Percentiles rank a stretch among this genome's conserved stretches.
Conservation (phyloP, 2,888 invertebrate species). For the Parascotia fuliginaria region DNA sequence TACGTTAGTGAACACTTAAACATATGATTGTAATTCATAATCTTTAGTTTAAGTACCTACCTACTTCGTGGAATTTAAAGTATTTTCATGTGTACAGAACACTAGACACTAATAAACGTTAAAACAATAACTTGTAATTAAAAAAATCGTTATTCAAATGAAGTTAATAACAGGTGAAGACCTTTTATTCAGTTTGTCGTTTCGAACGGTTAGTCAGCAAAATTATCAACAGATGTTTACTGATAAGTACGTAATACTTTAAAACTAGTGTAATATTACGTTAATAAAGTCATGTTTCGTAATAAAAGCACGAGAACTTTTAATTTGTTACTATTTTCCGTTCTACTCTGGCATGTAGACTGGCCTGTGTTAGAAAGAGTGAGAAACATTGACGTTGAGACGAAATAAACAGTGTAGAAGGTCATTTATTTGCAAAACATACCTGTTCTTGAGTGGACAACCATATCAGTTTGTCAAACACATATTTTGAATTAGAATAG, state of each 20-base stretch:
- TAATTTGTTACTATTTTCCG: conserved; percentile 7
- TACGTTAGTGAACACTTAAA: conserved; percentile 30
- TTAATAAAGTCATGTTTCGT: neutral
- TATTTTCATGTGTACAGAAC: conserved; percentile 12
- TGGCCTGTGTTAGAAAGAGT: conserved; percentile 26
- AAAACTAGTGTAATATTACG: neutral
- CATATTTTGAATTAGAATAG: too few relatives aligned
- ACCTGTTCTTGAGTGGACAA: neutral
- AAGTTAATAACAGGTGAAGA: conserved; percentile 57
- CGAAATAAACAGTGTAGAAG: conserved; percentile 18
- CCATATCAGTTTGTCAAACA: neutral
- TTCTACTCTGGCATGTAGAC: conserved; percentile 11
- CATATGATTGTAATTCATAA: conserved; percentile 37
- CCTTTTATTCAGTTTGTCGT: conserved; percentile 21
- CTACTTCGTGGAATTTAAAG: too few relatives aligned
- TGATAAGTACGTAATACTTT: conserved; percentile 4
- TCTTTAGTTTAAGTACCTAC: conserved; percentile 23
- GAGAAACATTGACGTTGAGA: conserved; percentile 4
- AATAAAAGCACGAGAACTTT: conserved; percentile 5
- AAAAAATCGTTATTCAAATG: conserved; percentile 54
- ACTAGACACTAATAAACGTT: neutral
- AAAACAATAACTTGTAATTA: conserved; percentile 19
- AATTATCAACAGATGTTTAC: conserved; percentile 13
- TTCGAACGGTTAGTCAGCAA: conserved; percentile 6
- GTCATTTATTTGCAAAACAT: conserved; percentile 13